A percentile compares a stretch with the other conserved stretches of the same genome.
These are phyloP conservation scores for Prunella strophiata DNA, from an alignment of 2,797 vertebrate genomes.

Conservation along the genomic window DNA sequence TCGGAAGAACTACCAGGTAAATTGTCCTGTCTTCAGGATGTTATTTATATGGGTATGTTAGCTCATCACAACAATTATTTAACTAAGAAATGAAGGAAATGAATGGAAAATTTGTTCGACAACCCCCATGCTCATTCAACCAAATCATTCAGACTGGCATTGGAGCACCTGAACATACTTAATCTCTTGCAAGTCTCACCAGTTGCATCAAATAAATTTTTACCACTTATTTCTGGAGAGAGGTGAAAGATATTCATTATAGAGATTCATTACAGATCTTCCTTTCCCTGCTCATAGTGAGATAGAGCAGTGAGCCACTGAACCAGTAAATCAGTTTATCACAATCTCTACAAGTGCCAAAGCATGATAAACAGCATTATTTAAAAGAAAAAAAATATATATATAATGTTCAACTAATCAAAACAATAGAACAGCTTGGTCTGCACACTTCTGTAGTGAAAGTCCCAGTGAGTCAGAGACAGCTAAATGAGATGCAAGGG, in stretches of 20 bases:
- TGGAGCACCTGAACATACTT: not conserved
- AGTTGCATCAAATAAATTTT: not conserved
- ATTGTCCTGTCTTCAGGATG: not conserved
- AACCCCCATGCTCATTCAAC: not conserved
- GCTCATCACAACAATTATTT: not conserved
- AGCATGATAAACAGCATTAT: not conserved
- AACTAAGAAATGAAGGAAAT: not conserved
- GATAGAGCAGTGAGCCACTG: not conserved
- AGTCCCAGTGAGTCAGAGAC: fast-evolving
- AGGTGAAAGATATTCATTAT: not conserved
- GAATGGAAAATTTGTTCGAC: not conserved
- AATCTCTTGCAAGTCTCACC: not conserved
- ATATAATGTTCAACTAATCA: not conserved
- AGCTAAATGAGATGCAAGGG: not conserved
- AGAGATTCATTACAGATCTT: not conserved
- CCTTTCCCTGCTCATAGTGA: not conserved
- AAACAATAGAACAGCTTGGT: not conserved
- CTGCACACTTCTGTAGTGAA: not conserved
- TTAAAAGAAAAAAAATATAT: not conserved
- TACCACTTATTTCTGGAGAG: not conserved
- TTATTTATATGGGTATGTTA: not conserved
- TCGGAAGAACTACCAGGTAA: not conserved
- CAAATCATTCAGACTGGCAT: not conserved
- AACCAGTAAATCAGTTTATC: not conserved
- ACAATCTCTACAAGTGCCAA: not conserved